A percentile compares a stretch with the other conserved stretches of the same genome.
Evolutionary conservation across 2,797 vertebrate genomes (phyloP).

Genomic region (Balearica regulorum): DNA sequence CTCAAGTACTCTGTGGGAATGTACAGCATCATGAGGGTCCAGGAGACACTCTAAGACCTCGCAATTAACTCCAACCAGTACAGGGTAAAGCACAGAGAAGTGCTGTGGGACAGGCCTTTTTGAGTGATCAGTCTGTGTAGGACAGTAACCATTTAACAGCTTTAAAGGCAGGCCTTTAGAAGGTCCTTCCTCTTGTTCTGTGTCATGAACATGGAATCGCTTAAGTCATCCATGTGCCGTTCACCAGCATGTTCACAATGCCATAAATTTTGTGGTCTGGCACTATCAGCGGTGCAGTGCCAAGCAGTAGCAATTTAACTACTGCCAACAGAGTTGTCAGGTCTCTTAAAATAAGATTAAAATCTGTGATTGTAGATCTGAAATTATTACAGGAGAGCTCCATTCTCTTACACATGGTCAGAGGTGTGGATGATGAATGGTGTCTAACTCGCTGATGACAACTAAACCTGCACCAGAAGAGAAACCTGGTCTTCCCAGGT

Average conservation of each 20-base stretch:
- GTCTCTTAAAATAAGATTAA: background rate
- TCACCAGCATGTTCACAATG: background rate
- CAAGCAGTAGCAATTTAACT: background rate
- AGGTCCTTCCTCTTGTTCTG: background rate
- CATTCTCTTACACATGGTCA: background rate
- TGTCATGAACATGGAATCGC: background rate
- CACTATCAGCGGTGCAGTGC: background rate
- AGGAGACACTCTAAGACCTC: too few species aligned
- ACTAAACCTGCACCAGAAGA: background rate
- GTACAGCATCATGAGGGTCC: rapidly evolving
- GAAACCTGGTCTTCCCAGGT: too few species aligned
- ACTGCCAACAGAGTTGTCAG: background rate
- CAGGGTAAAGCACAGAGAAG: background rate
- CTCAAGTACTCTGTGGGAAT: conserved; percentile 58
- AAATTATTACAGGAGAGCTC: background rate
- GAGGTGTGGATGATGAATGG: too few species aligned
- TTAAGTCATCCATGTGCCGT: rapidly evolving
- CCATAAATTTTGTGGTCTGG: background rate
- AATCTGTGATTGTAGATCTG: rapidly evolving
- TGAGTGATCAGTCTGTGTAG: rapidly evolving
- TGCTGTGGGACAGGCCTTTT: background rate
- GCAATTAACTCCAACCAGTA: background rate
- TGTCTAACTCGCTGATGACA: background rate
- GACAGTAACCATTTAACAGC: too few species aligned
- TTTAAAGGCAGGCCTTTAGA: background rate